Conservation (phyloP, 2,888 invertebrate genomes). For the Camponotus fellah region DNA sequence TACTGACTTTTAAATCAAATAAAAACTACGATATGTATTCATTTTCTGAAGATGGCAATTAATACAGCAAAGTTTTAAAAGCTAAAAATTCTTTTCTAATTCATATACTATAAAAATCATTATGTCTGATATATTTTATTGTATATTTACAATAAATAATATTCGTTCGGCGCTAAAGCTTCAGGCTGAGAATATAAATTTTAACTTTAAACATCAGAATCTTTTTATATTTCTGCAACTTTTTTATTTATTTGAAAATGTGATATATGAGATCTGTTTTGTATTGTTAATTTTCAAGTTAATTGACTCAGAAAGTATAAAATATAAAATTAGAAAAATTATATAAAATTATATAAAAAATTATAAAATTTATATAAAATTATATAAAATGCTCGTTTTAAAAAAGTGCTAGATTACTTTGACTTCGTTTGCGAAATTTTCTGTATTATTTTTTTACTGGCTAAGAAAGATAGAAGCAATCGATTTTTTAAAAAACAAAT, state of each 20-base stretch:
- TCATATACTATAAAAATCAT: background rate
- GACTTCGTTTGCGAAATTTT: background rate
- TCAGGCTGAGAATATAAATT: background rate
- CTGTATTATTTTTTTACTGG: background rate
- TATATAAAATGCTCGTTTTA: background rate
- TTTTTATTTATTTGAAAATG: background rate
- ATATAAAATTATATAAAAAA: too few relatives aligned
- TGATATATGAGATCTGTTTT: background rate
- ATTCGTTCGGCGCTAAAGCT: background rate
- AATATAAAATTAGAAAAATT: too few relatives aligned
- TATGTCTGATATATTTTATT: background rate
- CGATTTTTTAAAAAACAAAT: background rate
- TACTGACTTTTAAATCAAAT: slow-evolving; percentile 13
- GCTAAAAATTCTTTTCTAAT: background rate
- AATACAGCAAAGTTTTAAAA: background rate
- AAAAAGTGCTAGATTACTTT: background rate
- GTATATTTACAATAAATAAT: background rate
- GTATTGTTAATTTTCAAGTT: background rate
- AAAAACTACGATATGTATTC: background rate
- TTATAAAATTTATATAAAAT: too few relatives aligned
- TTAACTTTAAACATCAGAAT: background rate
- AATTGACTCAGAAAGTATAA: background rate
- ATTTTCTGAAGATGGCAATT: background rate
- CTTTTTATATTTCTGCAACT: background rate
- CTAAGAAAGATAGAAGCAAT: background rate